Evolutionary conservation across 2,113 vertebrate genomes (phyloP), one percentile per base, ranked within the genome.

Genomic region (Marcusenius ussheri): DNA sequence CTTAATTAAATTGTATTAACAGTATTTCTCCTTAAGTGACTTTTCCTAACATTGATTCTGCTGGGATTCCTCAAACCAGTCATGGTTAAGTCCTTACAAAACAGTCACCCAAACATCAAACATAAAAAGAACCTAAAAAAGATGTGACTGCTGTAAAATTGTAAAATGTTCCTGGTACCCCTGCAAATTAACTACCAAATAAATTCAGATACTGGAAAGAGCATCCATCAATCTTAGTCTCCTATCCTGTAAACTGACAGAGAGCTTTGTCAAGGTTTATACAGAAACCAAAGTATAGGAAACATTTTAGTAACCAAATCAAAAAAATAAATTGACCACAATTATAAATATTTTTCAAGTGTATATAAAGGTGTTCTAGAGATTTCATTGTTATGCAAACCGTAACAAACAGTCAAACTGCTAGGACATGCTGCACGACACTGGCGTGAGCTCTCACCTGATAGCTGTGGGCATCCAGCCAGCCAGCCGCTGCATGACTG

Each of bases 381-480:
- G 74, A 80, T 80, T 80, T 7, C 15, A 77, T 7, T 7, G 17
- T 19, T 42, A 80, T 19, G 35, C 31, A 80, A 80, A 42, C 74
- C 35, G 6, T 19, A 7, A 7, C 15, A 80, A 35, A 11, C 7
- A 31, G 62, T 35, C 66, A 70, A 77, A 19, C 70, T 31, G 27
- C 11, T 5, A 10, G 5, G 31, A 77, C 9, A 77, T 1, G 35
- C 17, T 47, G 83, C 21, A 10, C 7, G 19, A 5, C 5, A 24
- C 35, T 4, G 24, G 39, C 5, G 8, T 11, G 24, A 24, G 39
- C 17, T 35, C 56, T 46, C 19, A 97, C 97, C 97, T 96, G 93
- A 99, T 98, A 8, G 97, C 97, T 0, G 97, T 96, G 0, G 98
- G 97, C 97, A 99, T 98, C 98, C 98, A 99, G 17, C 97, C 98